Conservation (phyloP, 2,797 vertebrate species). For the Meriones psammophilus region DNA sequence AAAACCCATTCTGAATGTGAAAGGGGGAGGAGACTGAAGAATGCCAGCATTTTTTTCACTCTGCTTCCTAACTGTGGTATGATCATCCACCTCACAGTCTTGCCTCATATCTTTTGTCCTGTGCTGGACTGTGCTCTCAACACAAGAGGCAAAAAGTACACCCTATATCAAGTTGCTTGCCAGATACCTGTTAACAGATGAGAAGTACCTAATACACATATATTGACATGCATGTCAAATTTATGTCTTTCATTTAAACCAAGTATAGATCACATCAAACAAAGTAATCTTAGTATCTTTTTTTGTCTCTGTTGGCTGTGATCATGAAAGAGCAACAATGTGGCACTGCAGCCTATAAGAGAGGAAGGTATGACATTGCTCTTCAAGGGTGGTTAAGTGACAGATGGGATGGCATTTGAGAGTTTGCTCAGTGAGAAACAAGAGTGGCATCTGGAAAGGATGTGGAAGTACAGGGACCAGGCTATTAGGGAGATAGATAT, state of each 20-base stretch:
- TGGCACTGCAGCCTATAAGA: background rate
- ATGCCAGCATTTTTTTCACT: background rate
- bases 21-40: background rate
- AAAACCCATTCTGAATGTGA: background rate
- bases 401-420: constrained; percentile 28
- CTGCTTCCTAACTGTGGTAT: too few species aligned
- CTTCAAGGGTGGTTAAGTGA: background rate
- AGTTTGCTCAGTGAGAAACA: constrained; percentile 17
- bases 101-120: too few species aligned
- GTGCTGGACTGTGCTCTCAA: background rate
- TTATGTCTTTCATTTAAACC: constrained; percentile 14
- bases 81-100: too few species aligned
- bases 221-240: background rate
- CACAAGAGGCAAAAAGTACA: background rate
- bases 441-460: background rate
- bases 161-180: background rate
- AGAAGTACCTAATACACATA: too few species aligned
- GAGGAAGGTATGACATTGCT: background rate
- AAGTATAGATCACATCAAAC: background rate
- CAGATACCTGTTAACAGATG: background rate
- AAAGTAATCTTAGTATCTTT: constrained; percentile 17
- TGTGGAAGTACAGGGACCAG: background rate
- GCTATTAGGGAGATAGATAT: background rate
- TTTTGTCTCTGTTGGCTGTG: background rate
- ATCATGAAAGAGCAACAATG: background rate